Evolutionary conservation across 2,888 invertebrate species (phyloP), one percentile per base, ranked within the genome.

Genomic region (Scaptomyza reducta): DNA sequence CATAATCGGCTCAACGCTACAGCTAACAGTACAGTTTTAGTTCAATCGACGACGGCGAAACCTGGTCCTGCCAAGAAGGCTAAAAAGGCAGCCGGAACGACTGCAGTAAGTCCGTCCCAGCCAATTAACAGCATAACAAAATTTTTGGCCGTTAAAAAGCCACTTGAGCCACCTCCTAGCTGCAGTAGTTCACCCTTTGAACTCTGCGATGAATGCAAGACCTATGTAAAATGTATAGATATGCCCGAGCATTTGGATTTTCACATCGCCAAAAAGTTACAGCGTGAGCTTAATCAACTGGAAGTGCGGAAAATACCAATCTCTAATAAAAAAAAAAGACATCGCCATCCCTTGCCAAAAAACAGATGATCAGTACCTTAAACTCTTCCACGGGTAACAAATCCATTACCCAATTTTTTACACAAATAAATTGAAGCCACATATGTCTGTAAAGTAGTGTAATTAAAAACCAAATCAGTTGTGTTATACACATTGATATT

Each of bases 251-350:
- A 98, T 91, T 91, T 93, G 81, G 98, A 98, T 92, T 97, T 94
- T 90, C 98, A 98, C 90, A 93, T 96, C 80, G 98, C 98, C 6
- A 94, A 95, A 87, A 95, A 95, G 86, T 90, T 98, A 54, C 96
- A 91, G 55, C 79, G 77, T 0, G 81, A 91, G 67, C 68, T 90
- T 0, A 91, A 91, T 70, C 79, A 87, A 42, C 60, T 88, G 18
- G 85, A 89, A 47, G 78, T 88, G 45, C 82, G 79, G n/a, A 83
- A 78, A 3, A 77, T 89, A 6, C 35, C 56, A 0, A 46, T 76
- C 6, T 16, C 63, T 0, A 13, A 16, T 4, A 69, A 11, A 87
- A 11, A 14, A 87, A 89, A 22, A 80, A 87, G 29, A 16, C 59
- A 3, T 72, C 79, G 0, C 65, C 80, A n/a, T 41, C 56, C 2